Conservation (phyloP, 1,140 invertebrate species). For the Papilio polyxenes region DNA sequence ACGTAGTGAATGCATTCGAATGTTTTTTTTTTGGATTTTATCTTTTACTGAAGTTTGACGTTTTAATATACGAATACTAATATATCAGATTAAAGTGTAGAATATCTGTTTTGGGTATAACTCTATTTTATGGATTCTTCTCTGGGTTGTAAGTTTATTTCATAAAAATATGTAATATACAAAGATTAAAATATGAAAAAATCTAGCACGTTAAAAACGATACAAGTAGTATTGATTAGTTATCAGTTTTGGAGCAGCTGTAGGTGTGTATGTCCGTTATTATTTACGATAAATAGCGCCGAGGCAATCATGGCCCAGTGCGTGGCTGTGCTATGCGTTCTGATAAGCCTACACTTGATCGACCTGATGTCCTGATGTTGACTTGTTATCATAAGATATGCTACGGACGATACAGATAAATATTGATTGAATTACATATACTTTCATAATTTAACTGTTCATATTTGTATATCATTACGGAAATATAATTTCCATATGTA, state of each 20-base stretch:
- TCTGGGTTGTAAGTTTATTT: neutral
- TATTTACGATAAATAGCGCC: neutral
- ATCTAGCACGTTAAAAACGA: neutral
- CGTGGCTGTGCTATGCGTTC: neutral
- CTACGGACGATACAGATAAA: neutral
- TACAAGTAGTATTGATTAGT: slow-evolving; percentile 17
- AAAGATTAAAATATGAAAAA: neutral
- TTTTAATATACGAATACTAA: neutral
- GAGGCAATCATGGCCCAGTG: slow-evolving; percentile 37
- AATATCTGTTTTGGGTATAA: no score
- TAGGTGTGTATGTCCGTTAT: neutral
- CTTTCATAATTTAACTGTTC: no score
- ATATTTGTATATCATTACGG: no score
- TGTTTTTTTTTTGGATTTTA: neutral
- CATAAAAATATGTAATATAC: neutral
- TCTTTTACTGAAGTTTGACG: neutral
- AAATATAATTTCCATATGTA: no score
- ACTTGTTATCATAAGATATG: neutral
- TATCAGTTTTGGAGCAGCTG: slow-evolving; percentile 14
- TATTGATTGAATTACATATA: neutral
- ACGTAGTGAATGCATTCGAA: slow-evolving; percentile 1
- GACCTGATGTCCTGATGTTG: neutral
- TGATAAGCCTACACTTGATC: slow-evolving; percentile 44
- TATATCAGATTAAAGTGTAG: neutral
- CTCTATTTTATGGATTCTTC: neutral